These are phyloP conservation scores for Lepisosteus osseus DNA, from an alignment of 2,113 vertebrate species.

Conservation along the genomic window DNA sequence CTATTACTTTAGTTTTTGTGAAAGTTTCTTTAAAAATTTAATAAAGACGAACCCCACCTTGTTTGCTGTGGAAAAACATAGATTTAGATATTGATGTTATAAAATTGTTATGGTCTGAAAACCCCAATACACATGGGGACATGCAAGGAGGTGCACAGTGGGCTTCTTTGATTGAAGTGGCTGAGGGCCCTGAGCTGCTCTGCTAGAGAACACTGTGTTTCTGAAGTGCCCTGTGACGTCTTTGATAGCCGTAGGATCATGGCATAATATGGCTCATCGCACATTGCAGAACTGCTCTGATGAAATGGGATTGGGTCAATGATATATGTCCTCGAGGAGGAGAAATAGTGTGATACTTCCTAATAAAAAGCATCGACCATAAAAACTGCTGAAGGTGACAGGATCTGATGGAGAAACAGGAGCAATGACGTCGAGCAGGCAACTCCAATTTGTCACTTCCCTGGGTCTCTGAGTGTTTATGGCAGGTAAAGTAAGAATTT, in stretches of 20 bases:
- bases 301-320: not conserved
- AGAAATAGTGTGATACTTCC: not conserved
- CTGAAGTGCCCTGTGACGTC: not conserved
- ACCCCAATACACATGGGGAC: not conserved
- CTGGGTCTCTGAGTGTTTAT: not conserved
- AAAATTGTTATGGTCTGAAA: no score
- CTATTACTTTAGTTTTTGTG: no score
- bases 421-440: not conserved
- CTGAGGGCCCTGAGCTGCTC: not conserved
- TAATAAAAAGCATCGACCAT: not conserved
- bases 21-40: no score
- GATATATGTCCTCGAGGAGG: not conserved
- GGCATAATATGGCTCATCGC: not conserved
- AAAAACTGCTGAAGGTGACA: slow-evolving; percentile 7
- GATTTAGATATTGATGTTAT: no score
- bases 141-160: not conserved
- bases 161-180: not conserved
- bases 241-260: not conserved
- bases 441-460: not conserved
- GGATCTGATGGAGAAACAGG: not conserved
- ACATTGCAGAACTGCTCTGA: not conserved
- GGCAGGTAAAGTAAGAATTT: not conserved
- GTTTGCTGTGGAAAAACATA: no score
- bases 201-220: not conserved
- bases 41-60: no score